Evolutionary conservation across 2,113 vertebrate species (phyloP).

Genomic region (Neoarius graeffei): DNA sequence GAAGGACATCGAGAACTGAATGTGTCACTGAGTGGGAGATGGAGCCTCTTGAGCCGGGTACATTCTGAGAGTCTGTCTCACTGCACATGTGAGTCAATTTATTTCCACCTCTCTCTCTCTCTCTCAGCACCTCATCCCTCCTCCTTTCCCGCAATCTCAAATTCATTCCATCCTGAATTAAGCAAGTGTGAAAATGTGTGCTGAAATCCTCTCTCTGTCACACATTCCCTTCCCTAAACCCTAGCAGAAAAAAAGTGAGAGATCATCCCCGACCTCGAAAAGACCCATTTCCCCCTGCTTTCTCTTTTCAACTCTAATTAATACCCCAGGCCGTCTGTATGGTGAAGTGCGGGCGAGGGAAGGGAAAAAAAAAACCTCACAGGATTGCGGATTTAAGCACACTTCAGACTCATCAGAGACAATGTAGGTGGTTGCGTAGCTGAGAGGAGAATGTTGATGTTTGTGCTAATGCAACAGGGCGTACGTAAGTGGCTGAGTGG

Average conservation of each 20-base stretch:
- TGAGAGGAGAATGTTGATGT: constrained; percentile 58
- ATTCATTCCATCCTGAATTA: constrained; percentile 25
- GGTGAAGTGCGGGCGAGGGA: constrained; percentile 38
- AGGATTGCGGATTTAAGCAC: constrained; percentile 46
- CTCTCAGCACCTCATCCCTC: not conserved
- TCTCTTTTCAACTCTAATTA: constrained; percentile 43
- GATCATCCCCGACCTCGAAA: constrained; percentile 31
- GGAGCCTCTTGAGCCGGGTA: constrained; percentile 60
- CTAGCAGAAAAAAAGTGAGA: not conserved
- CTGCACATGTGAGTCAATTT: constrained; percentile 43
- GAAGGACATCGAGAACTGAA: constrained; percentile 63
- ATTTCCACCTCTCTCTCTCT: constrained; percentile 12
- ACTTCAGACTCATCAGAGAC: constrained; percentile 40
- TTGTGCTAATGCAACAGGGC: constrained; percentile 15
- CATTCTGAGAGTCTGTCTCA: constrained; percentile 53
- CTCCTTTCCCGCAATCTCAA: not conserved
- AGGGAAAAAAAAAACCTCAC: constrained; percentile 29
- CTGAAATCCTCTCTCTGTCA: constrained; percentile 33
- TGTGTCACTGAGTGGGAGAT: constrained; percentile 68
- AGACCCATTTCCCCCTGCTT: constrained; percentile 3
- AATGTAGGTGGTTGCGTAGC: constrained; percentile 56
- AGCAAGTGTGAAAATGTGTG: constrained; percentile 30
- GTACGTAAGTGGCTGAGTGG: not conserved
- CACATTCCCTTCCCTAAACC: not conserved
- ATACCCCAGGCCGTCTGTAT: constrained; percentile 48